Percentiles rank a stretch among this genome's conserved stretches.
Evolutionary conservation across 1,140 invertebrate genomes (phyloP).

Genomic region (Bombus sylvicola): DNA sequence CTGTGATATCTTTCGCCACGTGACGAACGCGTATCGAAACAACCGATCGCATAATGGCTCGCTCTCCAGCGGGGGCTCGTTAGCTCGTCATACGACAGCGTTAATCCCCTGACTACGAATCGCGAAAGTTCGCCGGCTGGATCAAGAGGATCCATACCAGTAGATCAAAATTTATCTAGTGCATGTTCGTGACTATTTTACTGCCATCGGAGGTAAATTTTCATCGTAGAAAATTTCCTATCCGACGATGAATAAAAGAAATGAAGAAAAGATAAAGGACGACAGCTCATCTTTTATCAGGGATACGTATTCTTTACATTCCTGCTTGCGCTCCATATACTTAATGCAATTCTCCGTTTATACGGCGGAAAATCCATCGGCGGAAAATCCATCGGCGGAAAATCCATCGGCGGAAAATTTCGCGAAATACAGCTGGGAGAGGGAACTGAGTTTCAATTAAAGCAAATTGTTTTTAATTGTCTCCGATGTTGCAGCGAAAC

Average conservation of each 20-base stretch:
- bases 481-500: neutral
- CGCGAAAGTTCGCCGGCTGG: neutral
- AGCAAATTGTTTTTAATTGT: slow-evolving; percentile 17
- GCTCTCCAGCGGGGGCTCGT: neutral
- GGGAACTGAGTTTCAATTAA: neutral
- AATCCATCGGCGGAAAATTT: neutral
- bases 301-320: neutral
- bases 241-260: neutral
- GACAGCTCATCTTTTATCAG: neutral
- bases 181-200: too few relatives aligned
- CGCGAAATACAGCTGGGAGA: too few relatives aligned
- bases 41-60: neutral
- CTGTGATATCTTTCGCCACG: slow-evolving; percentile 11
- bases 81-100: neutral
- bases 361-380: neutral
- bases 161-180: neutral
- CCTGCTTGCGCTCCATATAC: too few relatives aligned
- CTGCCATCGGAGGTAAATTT: neutral
- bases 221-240: neutral
- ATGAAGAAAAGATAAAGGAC: neutral
- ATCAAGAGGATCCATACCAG: neutral
- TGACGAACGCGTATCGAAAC: slow-evolving; percentile 40
- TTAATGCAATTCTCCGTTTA: too few relatives aligned
- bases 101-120: neutral
- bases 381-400: neutral